phyloP scores from a whole-genome alignment of 2,888 invertebrate species.

The Aphrophora alni region DNA sequence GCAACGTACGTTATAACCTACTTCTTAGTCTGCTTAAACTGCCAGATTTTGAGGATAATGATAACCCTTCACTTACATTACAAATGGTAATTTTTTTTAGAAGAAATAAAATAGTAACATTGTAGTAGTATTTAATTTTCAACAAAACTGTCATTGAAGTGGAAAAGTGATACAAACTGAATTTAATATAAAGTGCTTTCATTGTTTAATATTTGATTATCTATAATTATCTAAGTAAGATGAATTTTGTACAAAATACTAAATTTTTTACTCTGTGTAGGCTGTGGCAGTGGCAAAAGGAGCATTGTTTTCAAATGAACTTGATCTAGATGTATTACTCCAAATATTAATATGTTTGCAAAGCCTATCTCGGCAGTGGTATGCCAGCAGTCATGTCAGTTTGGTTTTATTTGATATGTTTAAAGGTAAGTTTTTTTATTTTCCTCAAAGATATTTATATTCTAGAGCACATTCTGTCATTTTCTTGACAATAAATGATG shows the following conservation, averaged over 20 bases:
- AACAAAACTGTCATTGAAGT: no score
- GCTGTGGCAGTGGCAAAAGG: background rate
- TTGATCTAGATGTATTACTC: background rate
- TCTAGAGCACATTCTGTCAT: no score
- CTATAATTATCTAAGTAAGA: no score
- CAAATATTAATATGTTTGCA: background rate
- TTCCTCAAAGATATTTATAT: no score
- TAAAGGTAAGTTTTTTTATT: conserved; percentile 31
- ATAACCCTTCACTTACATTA: background rate
- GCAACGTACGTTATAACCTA: background rate
- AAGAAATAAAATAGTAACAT: no score
- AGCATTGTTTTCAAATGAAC: background rate
- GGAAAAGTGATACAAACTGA: no score
- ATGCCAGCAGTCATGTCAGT: conserved; percentile 14
- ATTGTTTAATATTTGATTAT: no score
- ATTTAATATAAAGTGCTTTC: no score
- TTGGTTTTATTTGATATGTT: conserved; percentile 36
- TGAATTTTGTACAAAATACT: no score
- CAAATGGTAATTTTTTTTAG: background rate
- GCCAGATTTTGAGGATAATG: background rate
- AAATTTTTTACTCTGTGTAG: background rate
- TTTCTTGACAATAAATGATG: no score
- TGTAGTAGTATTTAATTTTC: no score
- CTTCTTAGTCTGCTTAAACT: background rate
- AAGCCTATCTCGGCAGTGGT: conserved; percentile 22